Conservation (phyloP, 2,888 invertebrate genomes). For the Eurytoma adleriae region DNA sequence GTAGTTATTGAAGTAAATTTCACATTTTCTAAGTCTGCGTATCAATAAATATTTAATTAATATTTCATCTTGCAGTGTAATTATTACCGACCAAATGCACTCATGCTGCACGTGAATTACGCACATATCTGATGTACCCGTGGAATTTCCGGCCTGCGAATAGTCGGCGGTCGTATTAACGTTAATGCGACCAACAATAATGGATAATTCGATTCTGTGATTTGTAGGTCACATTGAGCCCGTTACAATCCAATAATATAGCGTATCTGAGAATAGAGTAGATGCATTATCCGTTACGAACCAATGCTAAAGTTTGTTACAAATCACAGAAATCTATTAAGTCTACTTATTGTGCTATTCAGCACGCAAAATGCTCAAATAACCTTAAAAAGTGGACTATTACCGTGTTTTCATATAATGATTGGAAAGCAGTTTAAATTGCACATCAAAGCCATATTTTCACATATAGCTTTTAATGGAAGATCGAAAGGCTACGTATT, state of each 20-base stretch:
- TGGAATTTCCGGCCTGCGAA: slow-evolving; percentile 26
- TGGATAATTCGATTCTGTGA: slow-evolving; percentile 42
- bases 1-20: too few relatives aligned
- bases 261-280: slow-evolving; percentile 21
- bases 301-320: slow-evolving; percentile 11
- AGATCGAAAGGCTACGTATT: too few relatives aligned
- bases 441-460: background rate
- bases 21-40: too few relatives aligned
- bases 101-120: slow-evolving; percentile 23
- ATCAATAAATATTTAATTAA: too few relatives aligned
- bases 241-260: slow-evolving; percentile 3
- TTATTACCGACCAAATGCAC: too few relatives aligned
- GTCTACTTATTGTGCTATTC: background rate
- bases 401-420: background rate
- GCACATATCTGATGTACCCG: slow-evolving; percentile 8
- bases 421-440: background rate
- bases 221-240: slow-evolving; percentile 28
- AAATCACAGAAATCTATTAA: slow-evolving; percentile 30
- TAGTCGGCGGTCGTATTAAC: slow-evolving; percentile 10
- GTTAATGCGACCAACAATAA: slow-evolving; percentile 40
- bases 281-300: slow-evolving; percentile 3
- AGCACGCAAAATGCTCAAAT: slow-evolving; percentile 1
- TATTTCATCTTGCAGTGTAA: too few relatives aligned
- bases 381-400: slow-evolving; percentile 6
- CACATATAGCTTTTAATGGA: too few relatives aligned